A percentile compares a stretch with the other conserved stretches of the same genome.
Evolutionary conservation across 2,888 invertebrate species (phyloP).

Genomic region (Alviniconcha strummeri): DNA sequence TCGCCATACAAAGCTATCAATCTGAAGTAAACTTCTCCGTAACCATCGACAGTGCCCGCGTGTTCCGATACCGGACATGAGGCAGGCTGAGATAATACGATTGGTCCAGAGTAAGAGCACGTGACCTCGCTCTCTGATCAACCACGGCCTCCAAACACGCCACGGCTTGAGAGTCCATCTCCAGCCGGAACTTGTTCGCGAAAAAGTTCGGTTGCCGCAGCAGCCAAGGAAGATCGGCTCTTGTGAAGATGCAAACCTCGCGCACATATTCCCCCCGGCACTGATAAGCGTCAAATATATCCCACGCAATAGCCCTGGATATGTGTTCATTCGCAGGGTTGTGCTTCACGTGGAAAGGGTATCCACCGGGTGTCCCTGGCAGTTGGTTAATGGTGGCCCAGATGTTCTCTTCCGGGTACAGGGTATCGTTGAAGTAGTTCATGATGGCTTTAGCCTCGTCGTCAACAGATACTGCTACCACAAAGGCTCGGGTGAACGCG

Average conservation of each 20-base stretch:
- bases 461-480: constrained; percentile 56
- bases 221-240: constrained; percentile 61
- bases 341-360: constrained; percentile 50
- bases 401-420: constrained; percentile 67
- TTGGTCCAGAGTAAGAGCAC: background rate
- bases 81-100: constrained; percentile 9
- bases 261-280: constrained; percentile 52
- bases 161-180: constrained; percentile 33
- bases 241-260: constrained; percentile 52
- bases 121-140: constrained; percentile 12
- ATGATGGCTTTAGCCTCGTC: constrained; percentile 53
- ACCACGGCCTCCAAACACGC: constrained; percentile 36
- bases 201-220: constrained; percentile 59
- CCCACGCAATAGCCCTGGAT: constrained; percentile 53
- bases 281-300: constrained; percentile 39
- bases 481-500: constrained; percentile 60
- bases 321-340: constrained; percentile 42
- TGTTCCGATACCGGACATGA: background rate
- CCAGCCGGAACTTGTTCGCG: constrained; percentile 63
- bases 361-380: constrained; percentile 61
- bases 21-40: no score
- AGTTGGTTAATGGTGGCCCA: constrained; percentile 67
- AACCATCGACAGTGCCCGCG: no score
- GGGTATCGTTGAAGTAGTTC: constrained; percentile 65
- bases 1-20: no score